phyloP scores from a whole-genome alignment of 2,888 invertebrate species.

The Zonitis immaculata region DNA sequence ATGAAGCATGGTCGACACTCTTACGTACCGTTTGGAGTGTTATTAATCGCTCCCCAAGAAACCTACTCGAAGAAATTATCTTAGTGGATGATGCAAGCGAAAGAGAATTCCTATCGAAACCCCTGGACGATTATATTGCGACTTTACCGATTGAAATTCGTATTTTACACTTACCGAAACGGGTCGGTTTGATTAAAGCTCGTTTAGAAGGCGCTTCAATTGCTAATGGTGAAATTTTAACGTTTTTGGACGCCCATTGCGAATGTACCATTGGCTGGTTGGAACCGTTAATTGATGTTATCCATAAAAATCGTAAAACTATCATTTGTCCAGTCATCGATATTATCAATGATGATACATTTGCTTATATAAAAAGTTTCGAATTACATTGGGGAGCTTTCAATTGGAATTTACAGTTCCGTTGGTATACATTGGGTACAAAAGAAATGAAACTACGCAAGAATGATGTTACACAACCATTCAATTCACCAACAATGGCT shows the following conservation, averaged over 20 bases:
- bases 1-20: slow-evolving; percentile 98
- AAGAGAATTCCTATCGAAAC: slow-evolving; percentile 61
- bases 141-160: slow-evolving; percentile 59
- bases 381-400: slow-evolving; percentile 98
- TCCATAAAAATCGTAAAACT: slow-evolving; percentile 56
- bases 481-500: slow-evolving; percentile 87
- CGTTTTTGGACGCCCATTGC: slow-evolving; percentile 92
- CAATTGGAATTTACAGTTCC: slow-evolving; percentile 94
- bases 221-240: slow-evolving; percentile 72
- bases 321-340: slow-evolving; percentile 85
- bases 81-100: slow-evolving; percentile 87
- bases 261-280: slow-evolving; percentile 78
- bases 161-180: slow-evolving; percentile 60
- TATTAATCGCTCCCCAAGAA: slow-evolving; percentile 76
- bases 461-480: slow-evolving; percentile 62
- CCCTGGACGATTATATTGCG: slow-evolving; percentile 64
- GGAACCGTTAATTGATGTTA: slow-evolving; percentile 54
- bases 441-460: slow-evolving; percentile 59
- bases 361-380: slow-evolving; percentile 90
- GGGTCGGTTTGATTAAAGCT: slow-evolving; percentile 79
- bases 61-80: slow-evolving; percentile 76
- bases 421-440: slow-evolving; percentile 71
- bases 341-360: slow-evolving; percentile 92
- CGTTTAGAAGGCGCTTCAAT: slow-evolving; percentile 70
- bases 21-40: slow-evolving; percentile 93